A percentile compares a stretch with the other conserved stretches of the same genome.
phyloP scores from a whole-genome alignment of 1,140 invertebrate genomes.

The Drosophila lini region DNA sequence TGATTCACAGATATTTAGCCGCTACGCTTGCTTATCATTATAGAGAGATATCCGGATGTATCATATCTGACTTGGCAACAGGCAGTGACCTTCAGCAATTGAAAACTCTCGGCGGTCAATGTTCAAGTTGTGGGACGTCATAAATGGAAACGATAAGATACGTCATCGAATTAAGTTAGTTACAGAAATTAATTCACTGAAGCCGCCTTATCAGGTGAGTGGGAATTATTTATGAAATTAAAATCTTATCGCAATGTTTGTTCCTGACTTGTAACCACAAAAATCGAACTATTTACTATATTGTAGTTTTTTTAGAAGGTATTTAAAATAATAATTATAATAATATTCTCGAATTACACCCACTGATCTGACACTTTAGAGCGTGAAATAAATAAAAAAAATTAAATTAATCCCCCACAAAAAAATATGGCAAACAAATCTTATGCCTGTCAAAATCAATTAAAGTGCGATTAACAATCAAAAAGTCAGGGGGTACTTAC shows the following conservation, averaged over 20 bases:
- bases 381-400: conserved; percentile 4
- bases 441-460: conserved; percentile 45
- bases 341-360: conserved; percentile 28
- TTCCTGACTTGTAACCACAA: conserved; percentile 1
- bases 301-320: neutral
- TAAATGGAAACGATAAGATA: conserved; percentile 30
- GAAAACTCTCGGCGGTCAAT: conserved; percentile 28
- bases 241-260: conserved; percentile 27
- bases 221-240: conserved; percentile 1
- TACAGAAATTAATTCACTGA: conserved; percentile 21
- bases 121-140: conserved; percentile 35
- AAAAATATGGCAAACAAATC: conserved; percentile 2
- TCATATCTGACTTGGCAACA: conserved; percentile 36
- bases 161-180: conserved; percentile 40
- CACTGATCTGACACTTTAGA: conserved; percentile 2
- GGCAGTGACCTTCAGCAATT: conserved; percentile 28
- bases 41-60: conserved; percentile 31
- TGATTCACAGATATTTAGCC: conserved; percentile 17
- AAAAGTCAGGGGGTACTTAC: conserved; percentile 59
- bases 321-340: neutral
- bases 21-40: conserved; percentile 16
- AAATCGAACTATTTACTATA: neutral
- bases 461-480: conserved; percentile 52
- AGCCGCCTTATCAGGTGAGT: conserved; percentile 18
- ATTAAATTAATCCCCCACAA: conserved; percentile 7